Evolutionary conservation across 2,113 vertebrate genomes (phyloP).

Genomic region (Nerophis ophidion): DNA sequence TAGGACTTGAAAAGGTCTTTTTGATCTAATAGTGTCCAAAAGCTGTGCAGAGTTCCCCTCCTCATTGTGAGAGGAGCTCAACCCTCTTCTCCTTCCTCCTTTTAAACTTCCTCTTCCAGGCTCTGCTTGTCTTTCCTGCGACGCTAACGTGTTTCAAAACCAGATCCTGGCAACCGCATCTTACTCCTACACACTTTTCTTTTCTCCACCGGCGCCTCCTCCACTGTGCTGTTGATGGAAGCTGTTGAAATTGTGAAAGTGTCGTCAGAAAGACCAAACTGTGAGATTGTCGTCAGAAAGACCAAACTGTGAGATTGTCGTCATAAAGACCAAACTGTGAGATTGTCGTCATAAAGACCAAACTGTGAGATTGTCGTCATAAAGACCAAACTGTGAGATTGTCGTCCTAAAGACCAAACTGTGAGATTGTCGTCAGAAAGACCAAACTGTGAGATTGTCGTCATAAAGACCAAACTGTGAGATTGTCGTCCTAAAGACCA

Average conservation of each 20-base stretch:
- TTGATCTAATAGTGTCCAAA: background rate
- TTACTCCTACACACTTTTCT: background rate
- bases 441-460: background rate
- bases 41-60: background rate
- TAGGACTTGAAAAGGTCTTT: background rate
- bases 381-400: too few species aligned
- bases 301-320: background rate
- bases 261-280: too few species aligned
- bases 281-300: too few species aligned
- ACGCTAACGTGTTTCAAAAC: constrained; percentile 14
- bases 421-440: too few species aligned
- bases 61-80: background rate
- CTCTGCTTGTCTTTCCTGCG: background rate
- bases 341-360: too few species aligned
- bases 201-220: background rate
- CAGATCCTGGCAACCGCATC: background rate
- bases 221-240: background rate
- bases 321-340: too few species aligned
- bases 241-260: background rate
- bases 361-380: background rate
- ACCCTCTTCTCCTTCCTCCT: constrained; percentile 5
- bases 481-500: too few species aligned
- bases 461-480: too few species aligned
- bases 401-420: too few species aligned
- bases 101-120: constrained; percentile 4